Evolutionary conservation across 2,113 vertebrate genomes (phyloP).

Genomic region (Bostrychus sinensis): DNA sequence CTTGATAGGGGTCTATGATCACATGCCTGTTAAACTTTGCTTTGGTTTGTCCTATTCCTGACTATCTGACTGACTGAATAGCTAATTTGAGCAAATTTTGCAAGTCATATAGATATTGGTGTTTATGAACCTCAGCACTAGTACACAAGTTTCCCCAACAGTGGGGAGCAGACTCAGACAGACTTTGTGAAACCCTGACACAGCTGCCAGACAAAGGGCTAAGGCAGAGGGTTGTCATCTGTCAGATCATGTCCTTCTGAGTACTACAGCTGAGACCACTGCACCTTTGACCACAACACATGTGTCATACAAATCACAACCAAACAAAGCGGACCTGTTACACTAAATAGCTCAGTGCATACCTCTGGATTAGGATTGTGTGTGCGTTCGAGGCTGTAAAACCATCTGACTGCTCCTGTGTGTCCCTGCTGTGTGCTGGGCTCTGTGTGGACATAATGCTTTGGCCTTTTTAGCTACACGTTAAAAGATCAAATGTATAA

Average conservation of each 20-base stretch:
- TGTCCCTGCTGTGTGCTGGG: slow-evolving; percentile 20
- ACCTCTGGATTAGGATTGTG: slow-evolving; percentile 51
- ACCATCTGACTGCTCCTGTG: slow-evolving; percentile 45
- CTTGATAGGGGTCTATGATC: too few species aligned
- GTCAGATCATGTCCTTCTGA: slow-evolving; percentile 28
- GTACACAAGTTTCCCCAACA: too few species aligned
- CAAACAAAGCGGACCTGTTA: slow-evolving; percentile 63
- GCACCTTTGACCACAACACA: slow-evolving; percentile 58
- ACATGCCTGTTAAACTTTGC: too few species aligned
- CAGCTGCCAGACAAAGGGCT: slow-evolving; percentile 50
- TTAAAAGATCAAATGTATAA: too few species aligned
- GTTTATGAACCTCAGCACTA: too few species aligned
- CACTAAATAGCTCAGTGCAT: slow-evolving; percentile 53
- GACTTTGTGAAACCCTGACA: slow-evolving; percentile 13
- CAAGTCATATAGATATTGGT: too few species aligned
- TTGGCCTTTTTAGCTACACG: neutral
- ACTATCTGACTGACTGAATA: too few species aligned
- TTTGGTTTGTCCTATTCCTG: too few species aligned
- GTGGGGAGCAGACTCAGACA: slow-evolving; percentile 11
- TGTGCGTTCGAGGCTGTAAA: slow-evolving; percentile 30
- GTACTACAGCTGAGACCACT: slow-evolving; percentile 39
- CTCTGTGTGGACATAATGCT: neutral
- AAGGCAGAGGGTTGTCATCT: slow-evolving; percentile 17
- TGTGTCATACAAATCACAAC: slow-evolving; percentile 44
- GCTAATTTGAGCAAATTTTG: too few species aligned